Evolutionary conservation across 2,888 invertebrate genomes (phyloP).

Genomic region (Rhagophthalmus giganteus): DNA sequence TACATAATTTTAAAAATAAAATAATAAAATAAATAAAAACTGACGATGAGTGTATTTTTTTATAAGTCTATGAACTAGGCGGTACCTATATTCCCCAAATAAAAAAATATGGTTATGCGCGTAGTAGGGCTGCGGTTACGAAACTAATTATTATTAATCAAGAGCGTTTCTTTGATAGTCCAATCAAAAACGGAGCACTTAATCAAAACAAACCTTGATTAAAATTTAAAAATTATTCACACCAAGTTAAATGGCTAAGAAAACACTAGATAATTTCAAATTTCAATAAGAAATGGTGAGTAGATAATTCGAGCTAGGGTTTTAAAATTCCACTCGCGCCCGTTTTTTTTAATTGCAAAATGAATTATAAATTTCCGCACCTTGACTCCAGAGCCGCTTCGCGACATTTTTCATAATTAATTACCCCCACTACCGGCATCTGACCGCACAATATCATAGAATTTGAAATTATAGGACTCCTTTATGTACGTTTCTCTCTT

Average conservation of each 20-base stretch:
- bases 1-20: too few relatives aligned
- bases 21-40: too few relatives aligned
- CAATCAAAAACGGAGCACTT: slow-evolving; percentile 21
- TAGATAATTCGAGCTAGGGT: slow-evolving; percentile 38
- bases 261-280: slow-evolving; percentile 55
- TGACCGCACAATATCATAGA: slow-evolving; percentile 30
- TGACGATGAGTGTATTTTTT: too few relatives aligned
- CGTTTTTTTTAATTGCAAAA: slow-evolving; percentile 47
- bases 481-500: not conserved
- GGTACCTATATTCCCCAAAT: too few relatives aligned
- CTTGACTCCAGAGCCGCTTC: slow-evolving; percentile 38
- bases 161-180: slow-evolving; percentile 6
- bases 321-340: slow-evolving; percentile 33
- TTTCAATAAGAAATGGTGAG: slow-evolving; percentile 50
- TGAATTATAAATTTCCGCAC: slow-evolving; percentile 48
- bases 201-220: slow-evolving; percentile 43
- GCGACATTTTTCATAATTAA: slow-evolving; percentile 47
- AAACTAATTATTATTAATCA: slow-evolving; percentile 19
- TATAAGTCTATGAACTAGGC: too few relatives aligned
- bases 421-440: slow-evolving; percentile 37
- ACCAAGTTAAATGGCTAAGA: slow-evolving; percentile 55
- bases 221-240: slow-evolving; percentile 54
- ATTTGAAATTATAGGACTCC: slow-evolving; percentile 14
- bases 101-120: too few relatives aligned
- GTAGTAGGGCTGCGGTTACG: too few relatives aligned